A percentile compares a stretch with the other conserved stretches of the same genome.
Conservation (phyloP, 2,888 invertebrate genomes). For the Empis livida region DNA sequence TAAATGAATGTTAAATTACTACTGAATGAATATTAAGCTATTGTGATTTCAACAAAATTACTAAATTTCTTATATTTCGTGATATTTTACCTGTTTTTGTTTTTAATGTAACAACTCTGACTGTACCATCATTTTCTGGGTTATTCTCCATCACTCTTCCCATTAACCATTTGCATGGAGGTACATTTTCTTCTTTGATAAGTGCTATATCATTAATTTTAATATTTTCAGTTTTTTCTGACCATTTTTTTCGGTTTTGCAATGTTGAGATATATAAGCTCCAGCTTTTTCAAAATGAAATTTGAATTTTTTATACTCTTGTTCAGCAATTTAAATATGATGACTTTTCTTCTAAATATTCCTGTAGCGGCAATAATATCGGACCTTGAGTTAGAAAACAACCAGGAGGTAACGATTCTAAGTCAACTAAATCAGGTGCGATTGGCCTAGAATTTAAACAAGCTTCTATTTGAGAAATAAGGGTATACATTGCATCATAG, state of each 20-base stretch:
- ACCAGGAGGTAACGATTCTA: constrained; percentile 1
- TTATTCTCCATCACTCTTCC: constrained; percentile 15
- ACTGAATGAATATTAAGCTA: too few relatives aligned
- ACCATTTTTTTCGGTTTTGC: constrained; percentile 10
- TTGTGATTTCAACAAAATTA: too few relatives aligned
- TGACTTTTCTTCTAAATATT: not conserved
- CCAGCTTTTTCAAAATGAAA: constrained; percentile 11
- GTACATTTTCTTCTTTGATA: constrained; percentile 8
- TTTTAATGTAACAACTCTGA: constrained; percentile 11
- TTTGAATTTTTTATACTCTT: constrained; percentile 6
- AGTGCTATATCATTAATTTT: constrained; percentile 8
- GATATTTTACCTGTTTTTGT: not conserved
- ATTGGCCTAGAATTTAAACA: constrained; percentile 18
- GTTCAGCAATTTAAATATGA: not conserved
- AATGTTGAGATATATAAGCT: constrained; percentile 6
- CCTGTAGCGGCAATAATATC: not conserved
- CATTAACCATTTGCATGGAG: constrained; percentile 15
- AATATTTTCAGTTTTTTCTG: constrained; percentile 2
- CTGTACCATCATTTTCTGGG: constrained; percentile 17
- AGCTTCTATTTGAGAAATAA: constrained; percentile 16
- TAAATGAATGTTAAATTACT: too few relatives aligned
- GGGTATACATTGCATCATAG: constrained; percentile 18
- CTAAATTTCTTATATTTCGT: not conserved
- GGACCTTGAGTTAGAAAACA: not conserved
- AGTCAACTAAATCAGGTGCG: constrained; percentile 8